A percentile compares a stretch with the other conserved stretches of the same genome.
phyloP scores from a whole-genome alignment of 2,113 vertebrate species.

The Protobothrops mucrosquamatus region DNA sequence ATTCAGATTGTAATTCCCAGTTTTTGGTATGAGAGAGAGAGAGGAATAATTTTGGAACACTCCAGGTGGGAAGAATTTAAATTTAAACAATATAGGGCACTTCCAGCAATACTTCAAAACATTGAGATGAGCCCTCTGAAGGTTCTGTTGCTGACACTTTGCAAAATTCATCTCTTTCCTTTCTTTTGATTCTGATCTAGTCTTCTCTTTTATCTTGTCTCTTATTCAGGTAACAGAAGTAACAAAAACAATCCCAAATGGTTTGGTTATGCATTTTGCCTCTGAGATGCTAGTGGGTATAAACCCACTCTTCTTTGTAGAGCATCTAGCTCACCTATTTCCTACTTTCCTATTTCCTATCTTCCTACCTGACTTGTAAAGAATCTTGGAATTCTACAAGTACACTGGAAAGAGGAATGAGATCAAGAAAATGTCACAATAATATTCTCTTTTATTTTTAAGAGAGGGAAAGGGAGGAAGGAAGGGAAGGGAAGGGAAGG shows the following conservation, averaged over 20 bases:
- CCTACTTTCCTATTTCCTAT: background rate
- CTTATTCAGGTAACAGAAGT: background rate
- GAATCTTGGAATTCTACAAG: background rate
- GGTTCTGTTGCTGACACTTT: background rate
- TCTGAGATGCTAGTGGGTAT: background rate
- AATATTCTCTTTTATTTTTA: background rate
- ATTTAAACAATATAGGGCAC: background rate
- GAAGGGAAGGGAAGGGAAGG: no score
- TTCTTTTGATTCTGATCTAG: background rate
- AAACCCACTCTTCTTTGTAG: background rate
- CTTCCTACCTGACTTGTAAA: background rate
- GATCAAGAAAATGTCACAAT: background rate
- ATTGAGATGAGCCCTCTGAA: background rate
- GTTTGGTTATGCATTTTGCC: background rate
- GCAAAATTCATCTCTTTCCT: background rate
- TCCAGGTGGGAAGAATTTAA: background rate
- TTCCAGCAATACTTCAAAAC: background rate
- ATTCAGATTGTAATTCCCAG: background rate
- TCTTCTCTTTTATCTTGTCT: background rate
- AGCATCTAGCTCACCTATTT: background rate
- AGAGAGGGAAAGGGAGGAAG: background rate
- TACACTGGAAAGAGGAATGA: background rate
- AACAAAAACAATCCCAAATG: background rate
- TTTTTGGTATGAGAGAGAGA: background rate
- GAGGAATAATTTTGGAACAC: background rate